Base-by-base conservation (phyloP, 2,888 invertebrate species). In the Molorchus minor region DNA sequence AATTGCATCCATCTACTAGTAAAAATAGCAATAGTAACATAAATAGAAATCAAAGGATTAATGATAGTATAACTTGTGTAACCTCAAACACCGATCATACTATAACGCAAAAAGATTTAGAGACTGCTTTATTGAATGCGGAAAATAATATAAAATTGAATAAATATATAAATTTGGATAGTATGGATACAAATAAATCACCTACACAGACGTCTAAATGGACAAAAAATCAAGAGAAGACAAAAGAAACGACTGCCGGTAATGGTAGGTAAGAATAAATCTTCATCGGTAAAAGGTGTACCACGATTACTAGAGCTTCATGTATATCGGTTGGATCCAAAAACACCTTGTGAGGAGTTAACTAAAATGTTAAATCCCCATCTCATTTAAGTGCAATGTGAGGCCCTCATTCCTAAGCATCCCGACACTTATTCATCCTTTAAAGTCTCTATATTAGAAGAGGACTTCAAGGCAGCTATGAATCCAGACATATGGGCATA, bases 101-200 rank as follows among this genome's bases (percentile, higher is more conserved):
- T n/a, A n/a, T n/a, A n/a, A n/a, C n/a, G n/a, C n/a, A n/a, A 30
- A 30, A 2, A 3, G 13, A 46, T 5, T 4, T 46, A 30, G 7
- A 13, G 15, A 21, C 7, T 17, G 30, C 13, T 7, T 7, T 15
- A 1, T 8, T 20, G 16, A 13, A n/a, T 25, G 20, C 16, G 12
- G 45, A 45, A 25, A 29, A 15, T 12, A 13, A 25, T 20, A 25
- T 33, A 5, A 12, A 30, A 46, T n/a, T 40, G 2, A 12, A 40
- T 40, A 17, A 40, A 40, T 40, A 17, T 40, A 30, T 30, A 30
- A 30, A 30, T 30, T 30, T 30, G 12, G 12, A 30, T 30, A 30
- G 12, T 12, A n/a, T n/a, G n/a, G 30, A 40, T 3, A 2, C 19
- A 5, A 16, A 40, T 40, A 12, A 3, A 40, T 2, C n/a, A 12